Conservation (phyloP, 2,888 invertebrate species). For the Listrodromus nycthemerus region DNA sequence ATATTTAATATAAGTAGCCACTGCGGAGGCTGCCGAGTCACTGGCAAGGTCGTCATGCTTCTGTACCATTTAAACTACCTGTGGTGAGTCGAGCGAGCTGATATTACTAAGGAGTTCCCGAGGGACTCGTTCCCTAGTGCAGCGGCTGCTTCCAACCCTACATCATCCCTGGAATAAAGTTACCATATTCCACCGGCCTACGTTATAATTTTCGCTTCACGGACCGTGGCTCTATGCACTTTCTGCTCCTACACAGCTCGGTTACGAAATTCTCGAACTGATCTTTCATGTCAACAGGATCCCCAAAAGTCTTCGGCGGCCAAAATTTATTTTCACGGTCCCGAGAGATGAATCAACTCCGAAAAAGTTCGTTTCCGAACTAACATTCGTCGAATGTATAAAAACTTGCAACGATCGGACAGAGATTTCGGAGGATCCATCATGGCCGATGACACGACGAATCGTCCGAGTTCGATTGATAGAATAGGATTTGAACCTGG, state of each 20-base stretch:
- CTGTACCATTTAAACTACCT: constrained; percentile 27
- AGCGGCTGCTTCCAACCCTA: constrained; percentile 45
- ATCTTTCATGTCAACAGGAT: neutral
- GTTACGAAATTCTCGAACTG: neutral
- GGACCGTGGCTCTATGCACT: neutral
- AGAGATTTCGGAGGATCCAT: no score
- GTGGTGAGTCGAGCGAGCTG: constrained; percentile 70
- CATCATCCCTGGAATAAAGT: constrained; percentile 51
- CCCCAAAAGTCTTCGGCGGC: neutral
- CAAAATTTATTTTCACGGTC: neutral
- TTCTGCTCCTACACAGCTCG: neutral
- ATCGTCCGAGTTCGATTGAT: no score
- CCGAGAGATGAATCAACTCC: neutral
- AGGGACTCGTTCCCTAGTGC: constrained; percentile 70
- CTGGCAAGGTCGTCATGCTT: constrained; percentile 7
- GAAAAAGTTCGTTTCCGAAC: neutral
- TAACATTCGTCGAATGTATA: neutral
- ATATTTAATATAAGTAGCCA: neutral
- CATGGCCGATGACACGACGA: no score
- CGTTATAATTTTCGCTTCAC: constrained; percentile 5
- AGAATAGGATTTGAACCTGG: no score
- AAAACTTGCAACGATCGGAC: neutral
- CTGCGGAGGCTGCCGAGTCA: neutral
- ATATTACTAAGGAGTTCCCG: constrained; percentile 76
- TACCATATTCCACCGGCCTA: constrained; percentile 32